Evolutionary conservation across 2,797 vertebrate genomes (phyloP).

Genomic region (Ptychadena robeensis): DNA sequence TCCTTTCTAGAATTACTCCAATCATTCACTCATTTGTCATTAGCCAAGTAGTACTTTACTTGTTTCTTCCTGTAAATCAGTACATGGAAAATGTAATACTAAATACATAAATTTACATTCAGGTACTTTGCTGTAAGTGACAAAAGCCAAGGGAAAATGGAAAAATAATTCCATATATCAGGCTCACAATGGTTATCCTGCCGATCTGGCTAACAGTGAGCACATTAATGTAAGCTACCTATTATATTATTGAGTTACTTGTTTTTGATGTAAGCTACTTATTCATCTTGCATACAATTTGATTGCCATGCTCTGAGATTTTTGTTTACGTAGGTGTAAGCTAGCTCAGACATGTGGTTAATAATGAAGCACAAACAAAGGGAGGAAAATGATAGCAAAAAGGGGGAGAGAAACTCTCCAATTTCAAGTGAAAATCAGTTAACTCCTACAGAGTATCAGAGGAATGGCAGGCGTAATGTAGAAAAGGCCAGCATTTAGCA

Average conservation of each 20-base stretch:
- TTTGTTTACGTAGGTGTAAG: slow-evolving; percentile 52
- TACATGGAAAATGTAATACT: no score
- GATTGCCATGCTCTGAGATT: slow-evolving; percentile 26
- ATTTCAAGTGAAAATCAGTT: slow-evolving; percentile 43
- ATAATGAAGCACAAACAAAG: slow-evolving; percentile 54
- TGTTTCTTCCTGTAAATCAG: no score
- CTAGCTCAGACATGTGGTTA: slow-evolving; percentile 21
- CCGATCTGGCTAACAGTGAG: slow-evolving; percentile 6
- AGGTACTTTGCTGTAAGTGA: not conserved
- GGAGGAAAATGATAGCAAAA: slow-evolving; percentile 44
- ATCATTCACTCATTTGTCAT: no score
- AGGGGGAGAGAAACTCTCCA: slow-evolving; percentile 19
- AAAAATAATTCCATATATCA: slow-evolving; percentile 29
- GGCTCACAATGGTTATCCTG: slow-evolving; percentile 10
- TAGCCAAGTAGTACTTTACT: no score
- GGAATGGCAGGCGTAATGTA: slow-evolving; percentile 17
- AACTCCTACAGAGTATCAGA: slow-evolving; percentile 40
- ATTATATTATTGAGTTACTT: slow-evolving; percentile 31
- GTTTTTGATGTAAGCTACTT: slow-evolving; percentile 27
- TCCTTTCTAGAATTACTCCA: no score
- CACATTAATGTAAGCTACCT: slow-evolving; percentile 20
- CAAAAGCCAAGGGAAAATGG: not conserved
- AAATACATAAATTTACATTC: no score
- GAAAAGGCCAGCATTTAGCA: slow-evolving; percentile 16
- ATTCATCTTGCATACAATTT: slow-evolving; percentile 16